Base-by-base conservation (phyloP, 2,113 vertebrate genomes). In the Leptodactylus fuscus region DNA sequence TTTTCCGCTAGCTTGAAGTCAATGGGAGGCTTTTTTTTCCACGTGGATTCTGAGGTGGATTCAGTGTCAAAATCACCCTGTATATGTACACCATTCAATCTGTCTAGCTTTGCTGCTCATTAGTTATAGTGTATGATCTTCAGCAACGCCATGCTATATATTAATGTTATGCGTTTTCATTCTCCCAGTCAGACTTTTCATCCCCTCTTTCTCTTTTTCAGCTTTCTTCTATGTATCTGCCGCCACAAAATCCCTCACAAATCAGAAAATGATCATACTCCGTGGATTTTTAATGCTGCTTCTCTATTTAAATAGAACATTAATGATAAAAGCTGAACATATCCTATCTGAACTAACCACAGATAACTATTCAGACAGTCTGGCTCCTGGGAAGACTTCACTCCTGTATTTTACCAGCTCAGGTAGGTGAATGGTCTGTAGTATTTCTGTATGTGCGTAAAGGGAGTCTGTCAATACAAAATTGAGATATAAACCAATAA, bases 341-440 rank as follows among this genome's bases (percentile, higher is more conserved):
- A 27, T 48, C 3, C 29, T 92, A 49, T 87, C 85, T 58, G 90
- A 91, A 86, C 81, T 90, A 27, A 91, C 83, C 74, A 69, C 90
- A 46, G 86, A 91, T 87, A 81, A 90, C 10, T 91, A 92, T 80
- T 84, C 91, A 9, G 88, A 83, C 53, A 87, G 81, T 5, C 87
- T 92, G 83, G 86, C 88, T 53, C 74, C 89, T n/a, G 92, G 91
- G 71, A 92, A 90, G 89, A 89, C 89, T 4, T 92, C 91, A 20
- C 83, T 93, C 53, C 90, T 91, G 87, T 92, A 92, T 88, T 93
- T 93, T 84, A 89, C 80, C 85, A 89, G 86, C 70, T 46, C 74
- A 32, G 87, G 92, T 92, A 85, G 87, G 91, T 44, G 15, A 81
- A 48, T 53, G 20, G 3, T 53, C 5, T 53, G 51, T 24, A 58